phyloP scores from a whole-genome alignment of 92 coral and sea anemone genomes.

The Palythoa heliodiscus region DNA sequence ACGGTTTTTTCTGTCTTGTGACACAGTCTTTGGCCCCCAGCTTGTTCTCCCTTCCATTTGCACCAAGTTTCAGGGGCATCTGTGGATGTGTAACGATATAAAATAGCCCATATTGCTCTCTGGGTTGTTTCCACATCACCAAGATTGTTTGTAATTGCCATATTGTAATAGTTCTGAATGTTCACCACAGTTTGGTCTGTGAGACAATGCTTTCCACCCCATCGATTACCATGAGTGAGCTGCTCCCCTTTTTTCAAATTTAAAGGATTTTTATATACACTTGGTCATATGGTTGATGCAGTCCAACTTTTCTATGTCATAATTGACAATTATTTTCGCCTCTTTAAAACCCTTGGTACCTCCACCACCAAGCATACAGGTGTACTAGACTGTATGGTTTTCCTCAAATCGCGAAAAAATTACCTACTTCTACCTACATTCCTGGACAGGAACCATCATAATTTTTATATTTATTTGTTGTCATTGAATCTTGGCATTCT shows the following conservation, averaged over 20 bases:
- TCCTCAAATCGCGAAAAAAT: too few relatives aligned
- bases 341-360: too few relatives aligned
- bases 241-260: not conserved
- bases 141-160: slow-evolving; percentile 4
- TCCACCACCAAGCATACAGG: too few relatives aligned
- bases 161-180: not conserved
- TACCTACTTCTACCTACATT: too few relatives aligned
- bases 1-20: not conserved
- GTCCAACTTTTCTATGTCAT: too few relatives aligned
- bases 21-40: not conserved
- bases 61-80: slow-evolving; percentile 15
- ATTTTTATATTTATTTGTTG: too few relatives aligned
- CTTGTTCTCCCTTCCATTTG: not conserved
- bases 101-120: not conserved
- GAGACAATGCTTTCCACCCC: not conserved
- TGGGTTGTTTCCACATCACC: not conserved
- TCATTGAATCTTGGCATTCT: too few relatives aligned
- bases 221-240: not conserved
- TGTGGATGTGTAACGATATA: slow-evolving; percentile 9
- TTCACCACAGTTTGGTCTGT: not conserved
- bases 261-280: too few relatives aligned
- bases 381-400: too few relatives aligned
- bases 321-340: too few relatives aligned
- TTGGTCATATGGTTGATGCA: too few relatives aligned
- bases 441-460: too few relatives aligned